Percentiles rank a stretch among this genome's conserved stretches.
phyloP scores from a whole-genome alignment of 2,888 invertebrate species.

The Slavum lentiscoides region DNA sequence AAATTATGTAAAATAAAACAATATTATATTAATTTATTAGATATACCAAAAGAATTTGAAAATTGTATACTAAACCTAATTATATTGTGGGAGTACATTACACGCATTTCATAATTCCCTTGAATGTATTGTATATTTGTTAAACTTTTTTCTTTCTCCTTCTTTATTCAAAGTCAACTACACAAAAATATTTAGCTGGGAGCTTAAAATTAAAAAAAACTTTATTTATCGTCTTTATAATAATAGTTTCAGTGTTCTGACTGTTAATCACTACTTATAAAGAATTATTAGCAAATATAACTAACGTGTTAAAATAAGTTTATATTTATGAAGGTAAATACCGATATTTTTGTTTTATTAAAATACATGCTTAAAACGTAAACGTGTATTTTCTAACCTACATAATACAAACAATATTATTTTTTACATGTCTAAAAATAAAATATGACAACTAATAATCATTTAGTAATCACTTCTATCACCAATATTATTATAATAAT shows the following conservation, averaged over 20 bases:
- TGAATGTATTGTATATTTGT: background rate
- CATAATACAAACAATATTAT: background rate
- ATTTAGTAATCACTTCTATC: too few species aligned
- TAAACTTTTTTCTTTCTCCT: slow-evolving; percentile 6
- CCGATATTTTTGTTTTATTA: background rate
- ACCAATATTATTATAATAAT: too few species aligned
- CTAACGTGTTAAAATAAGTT: background rate
- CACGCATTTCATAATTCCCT: slow-evolving; percentile 4
- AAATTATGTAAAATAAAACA: background rate
- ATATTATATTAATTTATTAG: background rate
- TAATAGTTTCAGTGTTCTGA: slow-evolving; percentile 20
- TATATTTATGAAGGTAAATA: background rate
- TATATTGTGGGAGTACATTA: too few species aligned
- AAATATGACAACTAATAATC: too few species aligned
- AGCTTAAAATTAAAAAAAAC: slow-evolving; percentile 28
- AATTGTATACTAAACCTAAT: background rate
- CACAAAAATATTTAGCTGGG: background rate
- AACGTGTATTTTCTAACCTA: background rate
- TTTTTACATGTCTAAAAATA: too few species aligned
- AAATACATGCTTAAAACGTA: background rate
- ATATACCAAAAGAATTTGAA: background rate
- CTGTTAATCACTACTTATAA: slow-evolving; percentile 13
- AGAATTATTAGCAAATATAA: slow-evolving; percentile 15
- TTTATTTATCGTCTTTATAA: slow-evolving; percentile 29
- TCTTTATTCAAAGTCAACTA: slow-evolving; percentile 10